Base-by-base conservation (phyloP, 2,113 vertebrate genomes). In the Chionodraco myersi region DNA sequence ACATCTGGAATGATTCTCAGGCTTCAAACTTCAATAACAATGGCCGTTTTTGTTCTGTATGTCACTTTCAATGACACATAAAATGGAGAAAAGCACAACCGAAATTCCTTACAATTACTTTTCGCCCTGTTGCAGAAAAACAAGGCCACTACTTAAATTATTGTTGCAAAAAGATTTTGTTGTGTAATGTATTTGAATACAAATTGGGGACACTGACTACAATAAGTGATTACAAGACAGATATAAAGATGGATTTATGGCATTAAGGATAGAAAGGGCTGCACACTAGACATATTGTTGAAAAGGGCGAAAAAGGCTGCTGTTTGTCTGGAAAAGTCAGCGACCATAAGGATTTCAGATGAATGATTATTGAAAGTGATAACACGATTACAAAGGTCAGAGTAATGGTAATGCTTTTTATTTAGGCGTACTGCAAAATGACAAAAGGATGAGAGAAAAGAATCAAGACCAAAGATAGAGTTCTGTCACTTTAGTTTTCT, bases 21-120 rank as follows among this genome's bases (percentile, higher is more conserved):
- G 45, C 45, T n/a, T 15, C 11, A 41, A 26, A 71, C 8, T 26
- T 68, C 53, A 69, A 10, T 5, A 82, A 65, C n/a, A 58, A 14
- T 18, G 16, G 13, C 16, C 23, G 12, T 26, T 30, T 53, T 47
- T 12, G 21, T 51, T 23, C 34, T 54, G 15, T 23, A 8, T 49
- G n/a, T 51, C 9, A 36, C 26, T 26, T 62, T 62, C 2, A n/a
- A 69, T 59, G 30, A 44, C 1, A 23, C 44, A 51, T 13, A 16
- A 2, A 47, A 9, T 16, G 7, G 21, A 47, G 36, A 16, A 21
- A 59, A 45, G 11, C n/a, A 60, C 45, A 7, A 18, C 58, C 45
- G 30, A 52, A 44, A 26, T 58, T 57, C 26, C 59, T 58, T 2
- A 6, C 4, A 18, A 5, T 49, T 49, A 41, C 36, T 15, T 34